Evolutionary conservation across 2,797 vertebrate genomes (phyloP).

Genomic region (Hemibagrus guttatus): DNA sequence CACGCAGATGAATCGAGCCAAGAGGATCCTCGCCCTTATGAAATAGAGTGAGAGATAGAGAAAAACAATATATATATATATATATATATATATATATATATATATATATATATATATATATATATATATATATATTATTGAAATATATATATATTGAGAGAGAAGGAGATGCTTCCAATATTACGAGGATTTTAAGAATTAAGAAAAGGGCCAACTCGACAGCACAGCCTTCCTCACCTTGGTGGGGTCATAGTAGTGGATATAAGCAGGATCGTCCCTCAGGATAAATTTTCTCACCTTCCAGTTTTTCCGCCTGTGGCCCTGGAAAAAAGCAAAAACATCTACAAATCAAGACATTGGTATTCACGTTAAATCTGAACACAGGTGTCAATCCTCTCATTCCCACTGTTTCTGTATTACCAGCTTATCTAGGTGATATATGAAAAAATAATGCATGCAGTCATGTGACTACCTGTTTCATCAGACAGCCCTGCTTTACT

Average conservation of each 20-base stretch:
- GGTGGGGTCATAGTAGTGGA: slow-evolving; percentile 94
- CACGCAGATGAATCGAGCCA: slow-evolving; percentile 89
- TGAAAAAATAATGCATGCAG: neutral
- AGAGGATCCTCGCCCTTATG: slow-evolving; percentile 83
- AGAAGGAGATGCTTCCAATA: neutral
- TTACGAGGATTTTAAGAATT: neutral
- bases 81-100: too few relatives aligned
- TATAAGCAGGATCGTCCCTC: slow-evolving; percentile 90
- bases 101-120: too few relatives aligned
- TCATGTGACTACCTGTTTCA: slow-evolving; percentile 85
- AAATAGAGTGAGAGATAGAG: neutral
- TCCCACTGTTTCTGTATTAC: neutral
- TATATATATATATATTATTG: too few relatives aligned
- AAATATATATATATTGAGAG: too few relatives aligned
- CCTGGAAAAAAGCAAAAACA: slow-evolving; percentile 69
- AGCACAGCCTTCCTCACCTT: slow-evolving; percentile 74
- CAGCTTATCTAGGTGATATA: neutral
- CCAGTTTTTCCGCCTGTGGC: slow-evolving; percentile 95
- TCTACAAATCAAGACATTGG: neutral
- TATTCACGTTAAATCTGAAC: neutral
- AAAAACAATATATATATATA: neutral
- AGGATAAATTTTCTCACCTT: slow-evolving; percentile 96
- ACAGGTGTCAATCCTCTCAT: neutral
- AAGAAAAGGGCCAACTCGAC: neutral
- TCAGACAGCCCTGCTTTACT: slow-evolving; percentile 92